Conservation (phyloP, 23 tunicate genomes). For the Styela plicata region DNA sequence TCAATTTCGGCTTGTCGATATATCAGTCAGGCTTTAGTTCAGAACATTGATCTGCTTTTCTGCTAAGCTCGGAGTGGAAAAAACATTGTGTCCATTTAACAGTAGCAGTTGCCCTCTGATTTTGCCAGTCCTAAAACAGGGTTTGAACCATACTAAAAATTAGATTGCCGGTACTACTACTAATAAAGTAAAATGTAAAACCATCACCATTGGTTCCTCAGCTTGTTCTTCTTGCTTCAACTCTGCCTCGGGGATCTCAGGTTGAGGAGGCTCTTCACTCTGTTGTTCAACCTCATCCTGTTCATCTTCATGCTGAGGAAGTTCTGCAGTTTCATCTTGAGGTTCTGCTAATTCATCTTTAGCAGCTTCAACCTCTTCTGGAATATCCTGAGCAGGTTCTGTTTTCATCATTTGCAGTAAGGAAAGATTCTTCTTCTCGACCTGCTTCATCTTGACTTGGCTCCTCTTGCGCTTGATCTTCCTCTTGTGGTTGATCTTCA, state of each 20-base stretch:
- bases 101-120: too few relatives aligned
- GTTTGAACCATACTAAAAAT: too few relatives aligned
- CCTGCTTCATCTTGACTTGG: slow-evolving; percentile 13
- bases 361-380: not conserved
- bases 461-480: slow-evolving; percentile 11
- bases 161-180: too few relatives aligned
- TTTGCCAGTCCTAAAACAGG: too few relatives aligned
- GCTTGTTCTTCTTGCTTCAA: not conserved
- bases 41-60: too few relatives aligned
- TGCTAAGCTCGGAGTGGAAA: too few relatives aligned
- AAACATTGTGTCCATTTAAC: too few relatives aligned
- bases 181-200: too few relatives aligned
- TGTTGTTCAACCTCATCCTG: not conserved
- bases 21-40: too few relatives aligned
- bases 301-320: too few relatives aligned
- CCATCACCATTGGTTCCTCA: not conserved
- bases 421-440: not conserved
- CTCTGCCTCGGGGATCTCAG: not conserved
- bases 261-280: not conserved
- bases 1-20: too few relatives aligned
- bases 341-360: not conserved
- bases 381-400: not conserved
- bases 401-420: slow-evolving; percentile 9
- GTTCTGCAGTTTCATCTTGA: too few relatives aligned
- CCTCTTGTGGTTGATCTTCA: not conserved